A percentile compares a stretch with the other conserved stretches of the same genome.
Conservation (phyloP, 2,113 vertebrate genomes). For the Pteruthius melanotis region DNA sequence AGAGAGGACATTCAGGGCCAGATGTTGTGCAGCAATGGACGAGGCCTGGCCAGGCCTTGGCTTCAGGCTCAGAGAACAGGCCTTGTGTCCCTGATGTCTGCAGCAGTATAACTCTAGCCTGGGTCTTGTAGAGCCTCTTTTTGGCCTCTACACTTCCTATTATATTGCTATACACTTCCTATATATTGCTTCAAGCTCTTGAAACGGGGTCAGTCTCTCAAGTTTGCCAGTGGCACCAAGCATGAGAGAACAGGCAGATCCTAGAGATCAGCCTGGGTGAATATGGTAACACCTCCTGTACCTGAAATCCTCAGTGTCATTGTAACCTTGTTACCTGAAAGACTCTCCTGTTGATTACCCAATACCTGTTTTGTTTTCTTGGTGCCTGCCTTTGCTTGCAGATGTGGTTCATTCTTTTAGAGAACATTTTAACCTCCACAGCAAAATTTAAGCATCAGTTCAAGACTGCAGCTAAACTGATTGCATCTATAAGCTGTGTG, state of each 20-base stretch:
- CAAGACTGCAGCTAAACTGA: conserved; percentile 17
- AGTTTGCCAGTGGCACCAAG: neutral
- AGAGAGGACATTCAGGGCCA: neutral
- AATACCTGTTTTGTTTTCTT: neutral
- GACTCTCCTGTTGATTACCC: neutral
- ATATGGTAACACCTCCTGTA: neutral
- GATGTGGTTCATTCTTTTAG: neutral
- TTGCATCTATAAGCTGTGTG: conserved; percentile 40
- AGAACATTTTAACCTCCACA: conserved; percentile 22
- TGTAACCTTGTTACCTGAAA: neutral
- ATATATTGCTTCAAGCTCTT: neutral
- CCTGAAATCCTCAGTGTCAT: neutral
- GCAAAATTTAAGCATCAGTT: conserved; percentile 38
- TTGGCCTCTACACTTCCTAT: no score
- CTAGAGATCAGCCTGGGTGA: neutral
- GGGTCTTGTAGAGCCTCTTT: accelerated
- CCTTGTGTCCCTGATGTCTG: neutral
- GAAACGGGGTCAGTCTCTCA: neutral
- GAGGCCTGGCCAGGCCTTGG: neutral
- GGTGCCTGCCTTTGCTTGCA: neutral
- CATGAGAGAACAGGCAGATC: neutral
- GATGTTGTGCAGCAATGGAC: neutral
- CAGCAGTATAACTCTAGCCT: neutral
- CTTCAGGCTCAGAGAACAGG: neutral
- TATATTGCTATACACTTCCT: no score